Conservation (phyloP, 1,140 invertebrate species). For the Heliconius hermathena region DNA sequence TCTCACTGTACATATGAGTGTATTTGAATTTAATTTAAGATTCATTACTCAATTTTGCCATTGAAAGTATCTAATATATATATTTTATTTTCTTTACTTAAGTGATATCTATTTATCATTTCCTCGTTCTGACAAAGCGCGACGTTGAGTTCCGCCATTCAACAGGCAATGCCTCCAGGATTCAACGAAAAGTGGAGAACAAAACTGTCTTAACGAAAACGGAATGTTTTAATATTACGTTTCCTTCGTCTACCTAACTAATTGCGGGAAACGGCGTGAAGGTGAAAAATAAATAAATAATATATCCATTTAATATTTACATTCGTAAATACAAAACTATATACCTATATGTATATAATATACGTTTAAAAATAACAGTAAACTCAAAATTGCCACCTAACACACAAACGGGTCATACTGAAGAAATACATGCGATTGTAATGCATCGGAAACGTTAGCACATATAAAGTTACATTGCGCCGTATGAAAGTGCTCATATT, state of each 20-base stretch:
- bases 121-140: no score
- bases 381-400: constrained; percentile 22
- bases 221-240: no score
- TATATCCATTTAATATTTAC: no score
- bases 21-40: background rate
- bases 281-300: no score
- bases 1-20: background rate
- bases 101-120: no score
- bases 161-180: no score
- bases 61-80: background rate
- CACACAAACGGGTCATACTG: constrained; percentile 40
- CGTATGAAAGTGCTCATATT: constrained; percentile 49
- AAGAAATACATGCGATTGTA: constrained; percentile 43
- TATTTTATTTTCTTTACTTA: no score
- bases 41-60: background rate
- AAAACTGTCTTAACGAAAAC: no score
- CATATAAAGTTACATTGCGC: constrained; percentile 50
- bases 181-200: no score
- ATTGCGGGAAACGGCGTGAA: no score
- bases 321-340: background rate
- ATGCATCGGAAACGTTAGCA: constrained; percentile 45
- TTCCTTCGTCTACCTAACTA: no score
- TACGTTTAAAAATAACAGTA: background rate
- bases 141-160: no score
- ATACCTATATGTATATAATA: background rate